phyloP scores from a whole-genome alignment of 2,888 invertebrate genomes.

The Nemapogon koenigi region DNA sequence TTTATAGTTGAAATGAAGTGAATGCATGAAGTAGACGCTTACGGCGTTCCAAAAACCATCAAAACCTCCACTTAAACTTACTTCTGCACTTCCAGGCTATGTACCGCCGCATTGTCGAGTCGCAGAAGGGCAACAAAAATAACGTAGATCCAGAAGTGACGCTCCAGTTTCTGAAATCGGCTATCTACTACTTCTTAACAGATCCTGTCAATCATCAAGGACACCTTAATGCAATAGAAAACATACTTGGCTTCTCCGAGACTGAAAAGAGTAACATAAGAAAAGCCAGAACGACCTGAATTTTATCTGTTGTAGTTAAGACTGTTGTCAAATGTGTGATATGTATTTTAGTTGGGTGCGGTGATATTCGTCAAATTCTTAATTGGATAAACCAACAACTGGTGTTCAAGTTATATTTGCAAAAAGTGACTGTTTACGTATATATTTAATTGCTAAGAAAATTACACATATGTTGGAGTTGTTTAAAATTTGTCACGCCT shows the following conservation, averaged over 20 bases:
- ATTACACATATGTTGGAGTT: no score
- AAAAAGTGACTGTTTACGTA: no score
- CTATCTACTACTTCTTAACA: slow-evolving; percentile 90
- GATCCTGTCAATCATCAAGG: slow-evolving; percentile 89
- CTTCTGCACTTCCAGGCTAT: slow-evolving; percentile 80
- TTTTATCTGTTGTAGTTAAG: neutral
- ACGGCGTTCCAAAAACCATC: no score
- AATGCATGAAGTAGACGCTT: no score
- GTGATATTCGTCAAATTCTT: no score
- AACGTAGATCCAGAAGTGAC: slow-evolving; percentile 90
- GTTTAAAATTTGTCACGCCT: no score
- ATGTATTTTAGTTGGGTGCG: no score
- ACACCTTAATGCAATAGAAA: slow-evolving; percentile 89
- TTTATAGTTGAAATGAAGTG: no score
- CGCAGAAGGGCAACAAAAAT: slow-evolving; percentile 72
- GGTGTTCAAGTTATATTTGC: no score
- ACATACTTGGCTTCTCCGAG: slow-evolving; percentile 87
- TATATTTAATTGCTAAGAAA: no score
- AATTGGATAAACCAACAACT: no score
- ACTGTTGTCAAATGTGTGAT: slow-evolving; percentile 1
- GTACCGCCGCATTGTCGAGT: slow-evolving; percentile 83
- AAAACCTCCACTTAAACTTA: no score
- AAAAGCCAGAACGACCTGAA: slow-evolving; percentile 61
- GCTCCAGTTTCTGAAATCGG: slow-evolving; percentile 90
- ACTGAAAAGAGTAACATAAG: slow-evolving; percentile 82